phyloP scores from a whole-genome alignment of 2,888 invertebrate species.

The Allolobophora icterica region DNA sequence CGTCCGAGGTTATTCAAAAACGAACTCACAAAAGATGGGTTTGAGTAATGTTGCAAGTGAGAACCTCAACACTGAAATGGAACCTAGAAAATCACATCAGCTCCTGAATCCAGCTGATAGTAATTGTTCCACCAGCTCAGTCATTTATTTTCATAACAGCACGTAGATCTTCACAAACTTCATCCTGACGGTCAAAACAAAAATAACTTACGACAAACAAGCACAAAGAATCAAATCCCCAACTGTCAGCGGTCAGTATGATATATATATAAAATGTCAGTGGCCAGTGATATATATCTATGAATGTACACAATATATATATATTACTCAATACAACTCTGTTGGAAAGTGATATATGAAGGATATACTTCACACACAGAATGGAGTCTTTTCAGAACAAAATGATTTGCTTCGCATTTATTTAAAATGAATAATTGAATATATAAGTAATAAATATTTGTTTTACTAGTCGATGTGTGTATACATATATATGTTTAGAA shows the following conservation, averaged over 20 bases:
- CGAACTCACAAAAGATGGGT: neutral
- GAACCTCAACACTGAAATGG: neutral
- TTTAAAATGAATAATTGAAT: too few relatives aligned
- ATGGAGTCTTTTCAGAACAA: too few relatives aligned
- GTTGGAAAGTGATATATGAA: neutral
- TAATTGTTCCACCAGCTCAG: neutral
- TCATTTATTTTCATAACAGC: neutral
- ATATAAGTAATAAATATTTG: too few relatives aligned
- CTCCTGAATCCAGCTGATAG: neutral
- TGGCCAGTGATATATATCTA: too few relatives aligned
- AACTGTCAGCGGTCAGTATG: neutral
- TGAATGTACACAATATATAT: neutral
- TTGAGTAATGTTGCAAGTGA: neutral
- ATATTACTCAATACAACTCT: neutral
- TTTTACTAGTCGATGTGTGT: too few relatives aligned
- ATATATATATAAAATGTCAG: too few relatives aligned
- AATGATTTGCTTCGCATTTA: too few relatives aligned
- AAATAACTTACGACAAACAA: constrained; percentile 14
- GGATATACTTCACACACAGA: too few relatives aligned
- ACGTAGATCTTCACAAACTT: neutral
- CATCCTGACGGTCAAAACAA: neutral
- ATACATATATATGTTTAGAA: neutral
- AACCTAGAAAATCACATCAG: neutral
- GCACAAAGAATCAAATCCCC: neutral
- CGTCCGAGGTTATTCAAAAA: neutral